Conservation (phyloP, 2,113 vertebrate genomes). For the Penelope pileata region DNA sequence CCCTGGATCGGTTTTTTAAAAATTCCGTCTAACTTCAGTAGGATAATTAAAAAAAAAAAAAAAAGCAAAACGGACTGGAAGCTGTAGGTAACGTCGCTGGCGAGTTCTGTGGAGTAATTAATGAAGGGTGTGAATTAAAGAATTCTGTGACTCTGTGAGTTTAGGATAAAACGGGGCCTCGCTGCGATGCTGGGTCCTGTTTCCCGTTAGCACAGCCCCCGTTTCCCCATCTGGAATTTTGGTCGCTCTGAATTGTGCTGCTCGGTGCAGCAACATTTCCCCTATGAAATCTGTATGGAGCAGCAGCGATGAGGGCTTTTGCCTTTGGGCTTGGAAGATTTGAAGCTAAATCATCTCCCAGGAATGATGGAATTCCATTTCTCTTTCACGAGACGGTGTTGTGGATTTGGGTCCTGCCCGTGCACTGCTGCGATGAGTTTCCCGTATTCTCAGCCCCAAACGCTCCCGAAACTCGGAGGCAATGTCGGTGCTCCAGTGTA, state of each 20-base stretch:
- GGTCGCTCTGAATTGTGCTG: background rate
- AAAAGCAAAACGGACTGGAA: background rate
- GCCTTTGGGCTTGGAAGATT: background rate
- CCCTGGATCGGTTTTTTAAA: rapidly evolving
- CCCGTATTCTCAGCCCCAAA: background rate
- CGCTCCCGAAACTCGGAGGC: background rate
- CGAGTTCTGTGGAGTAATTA: background rate
- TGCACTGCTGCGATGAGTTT: background rate
- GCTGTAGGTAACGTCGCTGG: rapidly evolving
- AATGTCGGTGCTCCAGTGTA: background rate
- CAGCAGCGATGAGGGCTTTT: rapidly evolving
- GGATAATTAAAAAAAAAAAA: rapidly evolving
- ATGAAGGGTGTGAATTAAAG: no score
- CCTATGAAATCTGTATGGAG: background rate
- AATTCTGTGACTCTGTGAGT: no score
- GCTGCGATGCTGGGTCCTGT: no score
- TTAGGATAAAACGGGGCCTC: background rate
- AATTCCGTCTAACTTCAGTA: background rate
- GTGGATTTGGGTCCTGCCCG: no score
- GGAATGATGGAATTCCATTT: no score
- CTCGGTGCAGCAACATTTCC: rapidly evolving
- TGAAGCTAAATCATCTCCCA: background rate
- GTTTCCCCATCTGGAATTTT: no score
- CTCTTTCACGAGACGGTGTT: no score
- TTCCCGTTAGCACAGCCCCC: no score